phyloP scores from a whole-genome alignment of 2,113 vertebrate species.

The Thamnaconus septentrionalis region DNA sequence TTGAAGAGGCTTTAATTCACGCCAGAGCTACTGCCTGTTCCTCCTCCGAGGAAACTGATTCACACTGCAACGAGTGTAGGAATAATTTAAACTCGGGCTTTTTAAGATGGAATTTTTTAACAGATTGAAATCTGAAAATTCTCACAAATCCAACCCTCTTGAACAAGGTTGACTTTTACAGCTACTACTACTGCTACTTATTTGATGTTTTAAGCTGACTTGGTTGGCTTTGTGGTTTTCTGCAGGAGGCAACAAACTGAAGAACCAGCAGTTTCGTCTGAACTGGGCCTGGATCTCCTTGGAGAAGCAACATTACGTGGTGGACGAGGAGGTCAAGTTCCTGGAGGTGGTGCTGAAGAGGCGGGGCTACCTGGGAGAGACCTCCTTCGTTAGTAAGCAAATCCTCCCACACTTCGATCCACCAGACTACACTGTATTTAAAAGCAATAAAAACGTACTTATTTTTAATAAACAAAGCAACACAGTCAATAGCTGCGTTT shows the following conservation, averaged over 20 bases:
- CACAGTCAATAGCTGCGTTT: neutral
- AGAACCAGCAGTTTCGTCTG: slow-evolving; percentile 87
- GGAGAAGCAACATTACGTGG: slow-evolving; percentile 86
- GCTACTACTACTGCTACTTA: too few species aligned
- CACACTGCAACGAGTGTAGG: too few species aligned
- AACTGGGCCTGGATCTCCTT: slow-evolving; percentile 97
- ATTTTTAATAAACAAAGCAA: neutral
- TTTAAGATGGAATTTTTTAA: too few species aligned
- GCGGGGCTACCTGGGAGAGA: slow-evolving; percentile 93
- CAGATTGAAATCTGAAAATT: too few species aligned
- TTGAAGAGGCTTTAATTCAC: too few species aligned
- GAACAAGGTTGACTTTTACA: too few species aligned
- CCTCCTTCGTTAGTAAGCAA: slow-evolving; percentile 92
- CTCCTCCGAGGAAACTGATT: too few species aligned
- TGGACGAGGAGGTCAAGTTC: slow-evolving; percentile 89
- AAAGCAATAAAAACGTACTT: neutral
- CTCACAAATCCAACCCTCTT: too few species aligned
- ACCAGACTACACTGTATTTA: neutral
- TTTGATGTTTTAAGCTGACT: neutral
- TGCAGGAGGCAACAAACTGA: slow-evolving; percentile 90
- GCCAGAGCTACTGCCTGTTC: too few species aligned
- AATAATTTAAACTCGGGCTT: too few species aligned
- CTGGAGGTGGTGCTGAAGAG: slow-evolving; percentile 88
- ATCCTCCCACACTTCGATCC: neutral
- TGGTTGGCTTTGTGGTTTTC: slow-evolving; percentile 27